Evolutionary conservation across 2,797 vertebrate genomes (phyloP).

Genomic region (Echiichthys vipera): DNA sequence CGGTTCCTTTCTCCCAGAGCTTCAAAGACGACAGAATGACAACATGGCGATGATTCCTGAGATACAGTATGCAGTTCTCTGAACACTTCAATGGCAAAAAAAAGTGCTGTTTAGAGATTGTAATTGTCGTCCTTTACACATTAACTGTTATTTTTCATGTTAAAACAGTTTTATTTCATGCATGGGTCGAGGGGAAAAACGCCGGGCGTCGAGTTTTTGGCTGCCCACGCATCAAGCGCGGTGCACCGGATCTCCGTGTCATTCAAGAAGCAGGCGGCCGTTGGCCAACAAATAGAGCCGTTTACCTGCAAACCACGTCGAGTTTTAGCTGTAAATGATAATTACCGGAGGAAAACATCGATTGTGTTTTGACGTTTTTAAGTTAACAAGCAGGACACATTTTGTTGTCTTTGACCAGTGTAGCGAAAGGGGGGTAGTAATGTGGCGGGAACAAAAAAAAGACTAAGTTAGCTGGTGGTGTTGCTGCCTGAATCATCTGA

Average conservation of each 20-base stretch:
- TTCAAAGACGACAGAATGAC: conserved; percentile 88
- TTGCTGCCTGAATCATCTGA: conserved; percentile 32
- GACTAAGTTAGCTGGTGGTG: conserved; percentile 61
- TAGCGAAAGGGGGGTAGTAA: conserved; percentile 66
- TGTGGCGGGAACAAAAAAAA: conserved; percentile 85
- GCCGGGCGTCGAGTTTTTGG: conserved; percentile 68
- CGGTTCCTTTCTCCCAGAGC: conserved; percentile 83
- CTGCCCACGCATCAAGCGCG: conserved; percentile 74
- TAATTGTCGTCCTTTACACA: conserved; percentile 38
- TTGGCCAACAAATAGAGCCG: not conserved
- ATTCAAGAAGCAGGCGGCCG: conserved; percentile 49
- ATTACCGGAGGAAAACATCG: fast-evolving
- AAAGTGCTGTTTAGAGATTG: conserved; percentile 41
- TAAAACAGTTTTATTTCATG: conserved; percentile 57
- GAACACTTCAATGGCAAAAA: conserved; percentile 61
- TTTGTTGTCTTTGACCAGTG: conserved; percentile 43
- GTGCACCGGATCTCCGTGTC: conserved; percentile 70
- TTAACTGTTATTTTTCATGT: conserved; percentile 30
- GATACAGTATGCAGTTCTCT: conserved; percentile 81
- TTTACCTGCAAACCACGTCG: not conserved
- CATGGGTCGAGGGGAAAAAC: conserved; percentile 56
- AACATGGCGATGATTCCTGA: conserved; percentile 88
- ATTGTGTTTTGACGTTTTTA: not conserved
- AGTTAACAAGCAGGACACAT: not conserved
- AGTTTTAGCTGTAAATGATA: not conserved